Base-by-base conservation (phyloP, 2,888 invertebrate genomes). In the Griposia aprilina region DNA sequence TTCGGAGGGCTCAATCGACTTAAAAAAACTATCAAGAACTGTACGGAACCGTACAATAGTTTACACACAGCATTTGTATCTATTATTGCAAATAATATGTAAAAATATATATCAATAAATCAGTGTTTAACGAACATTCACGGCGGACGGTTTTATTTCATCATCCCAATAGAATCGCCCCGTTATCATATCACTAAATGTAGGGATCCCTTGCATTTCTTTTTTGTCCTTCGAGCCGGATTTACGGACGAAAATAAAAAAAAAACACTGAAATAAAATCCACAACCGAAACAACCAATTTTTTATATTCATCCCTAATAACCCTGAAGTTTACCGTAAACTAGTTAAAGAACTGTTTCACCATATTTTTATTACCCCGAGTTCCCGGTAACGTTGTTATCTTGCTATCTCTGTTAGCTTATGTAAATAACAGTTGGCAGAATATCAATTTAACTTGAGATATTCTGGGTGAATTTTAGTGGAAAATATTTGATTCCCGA, bases 381-480 rank as follows among this genome's bases (percentile, higher is more conserved):
- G 63, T 41, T 76, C 85, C 70, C n/a, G 17, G 52, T 52, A 26
- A 76, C n/a, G 11, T 13, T 41, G 23, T 60, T 82, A 74, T 71
- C 76, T 48, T 23, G 67, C 45, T 52, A n/a, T 50, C 52, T 36
- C 26, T 17, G 60, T 78, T 62, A 55, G 66, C 55, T 76, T 82
- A 75, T 50, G 83, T 70, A 75, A 83, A 82, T 67, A 78, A 55
- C 59, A 67, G 62, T 75, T 75, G 15, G 26, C 57, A 41, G 59
- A 77, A 65, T 86, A 82, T 72, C 78, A 86, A 81, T 83, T 85
- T 86, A 83, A 72, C 67, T 86, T 78, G 83, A 69, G 75, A 55
- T 30, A n/a, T 82, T 66, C 15, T 1, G 50, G 57, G 57, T 41
- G 30, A 74, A 50, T 62, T 75, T 83, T 52, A 45, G 60, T 36